Base-by-base conservation (phyloP, 2,888 invertebrate species). In the Halictus quadricinctus region DNA sequence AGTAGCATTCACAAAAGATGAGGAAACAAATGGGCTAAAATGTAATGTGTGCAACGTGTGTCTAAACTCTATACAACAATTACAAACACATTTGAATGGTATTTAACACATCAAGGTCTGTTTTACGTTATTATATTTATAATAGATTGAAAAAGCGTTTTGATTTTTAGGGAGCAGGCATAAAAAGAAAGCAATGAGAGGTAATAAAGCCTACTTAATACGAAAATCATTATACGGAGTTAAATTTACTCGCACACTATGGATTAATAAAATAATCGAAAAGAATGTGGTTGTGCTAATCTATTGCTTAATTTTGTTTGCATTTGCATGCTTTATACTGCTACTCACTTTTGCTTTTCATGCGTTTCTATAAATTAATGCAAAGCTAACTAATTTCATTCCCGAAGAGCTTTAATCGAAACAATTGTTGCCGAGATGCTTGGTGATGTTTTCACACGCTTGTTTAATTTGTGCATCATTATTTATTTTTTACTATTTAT, bases 11-110 rank as follows among this genome's bases (percentile, higher is more conserved):
- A 91, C 93, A 58, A 94, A 94, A 86, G 94, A 94, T 74, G 91
- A 93, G 81, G 94, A 94, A 84, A 93, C 93, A 1, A 94, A 94
- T 84, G 93, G 94, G 25, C 91, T 95, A 25, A 94, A 94, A 86
- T 95, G 95, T 88, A 95, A 95, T 83, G 94, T 94, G 18, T 95
- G 95, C 90, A 94, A 94, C 88, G 94, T 95, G 66, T 94, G 94
- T 83, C 93, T 95, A 43, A 95, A 95, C 89, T 95, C 95, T 4
- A 94, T 95, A 81, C 94, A 95, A 74, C 95, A 95, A 86, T 93
- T 95, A 12, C 95, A 95, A 89, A 94, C 95, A 88, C 94, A 94
- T 90, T 91, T 94, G 50, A 94, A 94, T 88, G 94, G 94, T 94
- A 93, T 81, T 76, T 77, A 46, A 58, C 12, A 41, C 25, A 50